Evolutionary conservation across 64 coral and sea anemone genomes (phyloP).

Genomic region (Pocillopora damicornis): DNA sequence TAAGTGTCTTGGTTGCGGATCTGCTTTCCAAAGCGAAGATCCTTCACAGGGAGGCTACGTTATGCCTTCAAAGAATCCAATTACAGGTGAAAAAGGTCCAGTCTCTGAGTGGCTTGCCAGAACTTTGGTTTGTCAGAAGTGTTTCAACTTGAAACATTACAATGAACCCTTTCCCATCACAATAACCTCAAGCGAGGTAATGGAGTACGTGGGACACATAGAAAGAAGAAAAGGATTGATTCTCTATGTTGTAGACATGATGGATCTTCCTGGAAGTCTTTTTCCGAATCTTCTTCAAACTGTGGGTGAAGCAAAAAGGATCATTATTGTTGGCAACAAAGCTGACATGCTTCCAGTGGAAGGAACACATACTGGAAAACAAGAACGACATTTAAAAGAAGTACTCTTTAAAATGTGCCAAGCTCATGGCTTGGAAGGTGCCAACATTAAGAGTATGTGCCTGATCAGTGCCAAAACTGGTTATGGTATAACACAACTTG

Average conservation of each 20-base stretch:
- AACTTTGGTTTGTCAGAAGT: conserved; percentile 70
- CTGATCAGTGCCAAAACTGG: conserved; percentile 84
- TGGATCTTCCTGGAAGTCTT: conserved; percentile 79
- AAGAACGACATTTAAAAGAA: conserved; percentile 58
- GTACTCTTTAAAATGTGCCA: conserved; percentile 47
- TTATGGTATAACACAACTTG: conserved; percentile 70
- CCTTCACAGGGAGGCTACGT: conserved; percentile 59
- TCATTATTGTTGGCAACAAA: conserved; percentile 86
- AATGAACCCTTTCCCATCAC: conserved; percentile 58
- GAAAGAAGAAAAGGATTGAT: conserved; percentile 75
- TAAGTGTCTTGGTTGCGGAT: conserved; percentile 77
- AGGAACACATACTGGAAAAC: conserved; percentile 33
- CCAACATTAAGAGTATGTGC: conserved; percentile 67
- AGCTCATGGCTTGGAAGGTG: conserved; percentile 66
- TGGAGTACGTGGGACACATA: conserved; percentile 57
- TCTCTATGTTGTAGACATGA: conserved; percentile 78
- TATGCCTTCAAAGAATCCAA: conserved; percentile 58
- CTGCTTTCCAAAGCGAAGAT: conserved; percentile 82
- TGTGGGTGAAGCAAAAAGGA: conserved; percentile 82
- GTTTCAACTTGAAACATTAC: conserved; percentile 78
- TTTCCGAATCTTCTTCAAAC: conserved; percentile 56
- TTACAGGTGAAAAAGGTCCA: neutral
- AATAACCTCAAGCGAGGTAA: conserved; percentile 50
- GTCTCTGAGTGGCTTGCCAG: neutral
- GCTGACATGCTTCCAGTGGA: conserved; percentile 77